Conservation (phyloP, 2,888 invertebrate species). For the Cancer borealis region DNA sequence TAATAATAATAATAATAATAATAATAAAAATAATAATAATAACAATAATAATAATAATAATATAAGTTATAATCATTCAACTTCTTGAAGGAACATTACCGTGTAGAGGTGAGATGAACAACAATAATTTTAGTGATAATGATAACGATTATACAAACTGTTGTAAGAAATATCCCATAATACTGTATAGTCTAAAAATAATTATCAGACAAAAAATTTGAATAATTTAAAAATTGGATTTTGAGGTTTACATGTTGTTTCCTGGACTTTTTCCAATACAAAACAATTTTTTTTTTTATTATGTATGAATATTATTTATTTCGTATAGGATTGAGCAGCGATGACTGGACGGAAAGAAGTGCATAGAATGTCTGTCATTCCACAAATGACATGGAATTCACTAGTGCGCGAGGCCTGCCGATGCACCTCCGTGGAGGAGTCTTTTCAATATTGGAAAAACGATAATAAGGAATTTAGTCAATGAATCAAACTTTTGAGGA, state of each 20-base stretch:
- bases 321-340: neutral
- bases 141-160: too few relatives aligned
- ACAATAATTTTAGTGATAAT: too few relatives aligned
- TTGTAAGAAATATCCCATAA: too few relatives aligned
- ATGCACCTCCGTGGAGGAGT: neutral
- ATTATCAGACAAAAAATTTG: neutral
- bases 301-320: neutral
- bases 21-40: neutral
- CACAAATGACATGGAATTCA: neutral
- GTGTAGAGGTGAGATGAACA: neutral
- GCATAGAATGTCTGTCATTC: neutral
- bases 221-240: neutral
- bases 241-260: neutral
- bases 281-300: neutral
- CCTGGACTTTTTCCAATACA: neutral
- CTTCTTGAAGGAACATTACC: neutral
- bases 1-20: neutral
- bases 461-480: constrained; percentile 53
- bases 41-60: neutral
- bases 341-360: neutral
- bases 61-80: neutral
- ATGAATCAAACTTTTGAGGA: constrained; percentile 53
- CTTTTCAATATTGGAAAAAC: constrained; percentile 59
- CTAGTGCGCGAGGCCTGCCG: neutral
- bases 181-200: neutral